Conservation (phyloP, 2,797 vertebrate species). For the Manis pentadactyla region DNA sequence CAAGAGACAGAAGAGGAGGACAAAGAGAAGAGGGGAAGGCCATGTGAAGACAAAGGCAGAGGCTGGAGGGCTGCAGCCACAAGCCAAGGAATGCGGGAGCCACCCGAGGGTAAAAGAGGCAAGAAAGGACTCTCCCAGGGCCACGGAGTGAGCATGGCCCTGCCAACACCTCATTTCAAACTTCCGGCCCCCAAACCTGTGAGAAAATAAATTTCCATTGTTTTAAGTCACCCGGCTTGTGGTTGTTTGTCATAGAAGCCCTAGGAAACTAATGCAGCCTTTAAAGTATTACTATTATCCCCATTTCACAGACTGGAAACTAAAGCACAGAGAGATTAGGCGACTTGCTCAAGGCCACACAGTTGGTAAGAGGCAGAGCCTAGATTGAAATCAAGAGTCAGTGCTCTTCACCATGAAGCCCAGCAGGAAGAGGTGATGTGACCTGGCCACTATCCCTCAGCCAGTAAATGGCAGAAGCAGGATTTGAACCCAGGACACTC, state of each 20-base stretch:
- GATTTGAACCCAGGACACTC: background rate
- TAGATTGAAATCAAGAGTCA: background rate
- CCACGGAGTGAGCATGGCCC: background rate
- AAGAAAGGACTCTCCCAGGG: no score
- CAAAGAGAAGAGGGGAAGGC: no score
- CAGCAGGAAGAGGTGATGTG: background rate
- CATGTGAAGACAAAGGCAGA: background rate
- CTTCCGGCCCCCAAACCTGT: background rate
- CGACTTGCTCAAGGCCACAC: background rate
- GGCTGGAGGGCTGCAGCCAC: fast-evolving
- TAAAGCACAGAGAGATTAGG: background rate
- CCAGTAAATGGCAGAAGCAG: background rate
- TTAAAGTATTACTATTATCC: no score
- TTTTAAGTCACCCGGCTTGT: background rate
- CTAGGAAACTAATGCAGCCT: background rate
- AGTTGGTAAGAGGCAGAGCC: background rate
- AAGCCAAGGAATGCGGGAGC: no score
- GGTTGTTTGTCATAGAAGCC: background rate
- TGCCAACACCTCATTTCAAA: background rate
- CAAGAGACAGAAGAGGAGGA: background rate
- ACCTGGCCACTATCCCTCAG: background rate
- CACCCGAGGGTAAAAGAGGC: background rate
- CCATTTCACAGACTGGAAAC: background rate
- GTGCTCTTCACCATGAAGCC: background rate
- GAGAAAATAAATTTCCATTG: fast-evolving